Base-by-base conservation (phyloP, 2,888 invertebrate genomes). In the Venusia cambrica region DNA sequence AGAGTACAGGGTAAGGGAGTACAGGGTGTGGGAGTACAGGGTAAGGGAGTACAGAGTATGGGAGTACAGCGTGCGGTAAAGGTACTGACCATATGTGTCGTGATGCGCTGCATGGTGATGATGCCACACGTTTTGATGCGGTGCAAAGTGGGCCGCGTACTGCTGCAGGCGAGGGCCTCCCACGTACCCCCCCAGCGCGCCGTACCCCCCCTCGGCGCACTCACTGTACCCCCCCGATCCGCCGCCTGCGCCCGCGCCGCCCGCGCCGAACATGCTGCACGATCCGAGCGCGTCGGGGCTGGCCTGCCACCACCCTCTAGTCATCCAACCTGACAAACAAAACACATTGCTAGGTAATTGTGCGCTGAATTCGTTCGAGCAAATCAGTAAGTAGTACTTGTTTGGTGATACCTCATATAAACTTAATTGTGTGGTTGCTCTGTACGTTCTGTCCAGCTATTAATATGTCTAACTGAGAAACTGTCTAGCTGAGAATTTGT, bases 61-160 rank as follows among this genome's bases (percentile, higher is more conserved):
- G 3, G 19, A 19, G 14, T 14, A 4, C 3, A 18, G 16, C 11
- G 20, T 34, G n/a, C n/a, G n/a, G n/a, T n/a, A n/a, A n/a, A n/a
- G n/a, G n/a, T n/a, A n/a, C n/a, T n/a, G n/a, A 84, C 85, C 80
- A 49, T 85, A 85, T 0, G 72, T 42, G 51, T 85, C 85, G 48
- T 84, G 83, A 54, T 81, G 83, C 30, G 73, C 55, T 11, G 78
- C 68, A 58, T 76, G 77, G 48, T 79, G 75, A 45, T 75, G 84
- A 39, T 83, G 84, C 84, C 84, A 79, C 15, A 77, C 80, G 67
- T 77, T 78, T 73, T 85, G 83, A 55, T 79, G 84, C 33, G 81
- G 77, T 33, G 79, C 71, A 66, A 81, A 84, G 73, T 78, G 84
- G 29, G 83, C 78, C 32, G 83, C 78, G 68, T 84, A 83, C 71